Evolutionary conservation across 2,113 vertebrate species (phyloP).

Genomic region (Aramus guarauna): DNA sequence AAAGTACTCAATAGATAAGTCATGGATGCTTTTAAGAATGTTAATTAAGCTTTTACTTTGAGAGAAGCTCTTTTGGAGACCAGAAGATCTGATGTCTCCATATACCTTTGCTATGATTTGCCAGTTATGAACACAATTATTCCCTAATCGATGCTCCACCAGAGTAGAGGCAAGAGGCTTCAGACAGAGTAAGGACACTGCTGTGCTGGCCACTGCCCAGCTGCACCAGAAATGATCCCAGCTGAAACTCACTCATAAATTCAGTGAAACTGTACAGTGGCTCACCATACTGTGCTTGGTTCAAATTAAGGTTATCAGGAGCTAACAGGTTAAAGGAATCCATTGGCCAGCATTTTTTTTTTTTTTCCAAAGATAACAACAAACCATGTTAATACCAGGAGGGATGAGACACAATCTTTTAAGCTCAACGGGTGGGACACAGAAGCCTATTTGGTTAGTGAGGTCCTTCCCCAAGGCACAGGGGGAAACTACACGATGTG

Average conservation of each 20-base stretch:
- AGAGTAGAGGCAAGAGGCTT: background rate
- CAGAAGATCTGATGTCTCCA: background rate
- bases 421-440: background rate
- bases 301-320: background rate
- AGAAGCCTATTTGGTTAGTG: background rate
- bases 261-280: background rate
- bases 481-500: background rate
- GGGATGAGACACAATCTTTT: background rate
- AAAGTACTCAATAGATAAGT: background rate
- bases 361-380: background rate
- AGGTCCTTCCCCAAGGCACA: background rate
- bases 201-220: background rate
- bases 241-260: background rate
- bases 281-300: too few relatives aligned
- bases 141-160: background rate
- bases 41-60: background rate
- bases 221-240: background rate
- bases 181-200: background rate
- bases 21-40: background rate
- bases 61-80: background rate
- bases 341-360: background rate
- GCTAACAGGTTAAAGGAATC: background rate
- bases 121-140: background rate
- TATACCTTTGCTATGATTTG: background rate
- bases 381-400: background rate